These are phyloP conservation scores for Sinocyclocheilus anophthalmus DNA, from an alignment of 2,113 vertebrate species.

Conservation along the genomic window DNA sequence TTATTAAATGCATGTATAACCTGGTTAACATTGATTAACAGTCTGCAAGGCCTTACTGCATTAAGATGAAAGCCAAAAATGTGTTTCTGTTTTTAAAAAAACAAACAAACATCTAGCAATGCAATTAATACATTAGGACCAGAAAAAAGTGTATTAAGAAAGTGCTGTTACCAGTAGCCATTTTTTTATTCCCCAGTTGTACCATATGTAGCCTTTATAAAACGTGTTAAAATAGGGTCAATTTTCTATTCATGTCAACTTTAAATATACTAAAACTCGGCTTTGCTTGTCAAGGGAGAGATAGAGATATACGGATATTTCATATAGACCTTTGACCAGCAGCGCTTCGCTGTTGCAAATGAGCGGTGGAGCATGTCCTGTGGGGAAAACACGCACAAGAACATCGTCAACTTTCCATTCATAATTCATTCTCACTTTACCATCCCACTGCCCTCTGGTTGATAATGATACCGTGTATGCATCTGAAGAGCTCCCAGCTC, in stretches of 20 bases:
- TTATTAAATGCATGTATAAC: not conserved
- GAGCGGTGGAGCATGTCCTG: constrained; percentile 42
- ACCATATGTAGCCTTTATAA: not conserved
- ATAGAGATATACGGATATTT: constrained; percentile 56
- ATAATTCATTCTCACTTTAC: constrained; percentile 76
- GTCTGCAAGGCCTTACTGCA: not conserved
- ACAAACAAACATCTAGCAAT: not conserved
- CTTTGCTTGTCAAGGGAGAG: not conserved
- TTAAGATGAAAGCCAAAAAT: not conserved
- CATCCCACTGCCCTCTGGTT: constrained; percentile 72
- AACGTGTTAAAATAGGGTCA: not conserved
- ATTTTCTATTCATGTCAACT: not conserved
- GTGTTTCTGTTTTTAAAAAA: too few relatives aligned
- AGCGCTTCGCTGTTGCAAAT: constrained; percentile 40
- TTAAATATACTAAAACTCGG: not conserved
- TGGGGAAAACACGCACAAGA: constrained; percentile 23
- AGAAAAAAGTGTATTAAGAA: not conserved
- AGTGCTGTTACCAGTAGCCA: not conserved
- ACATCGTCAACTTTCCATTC: constrained; percentile 71
- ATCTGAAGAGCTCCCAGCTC: constrained; percentile 74
- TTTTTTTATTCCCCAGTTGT: not conserved
- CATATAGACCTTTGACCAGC: constrained; percentile 56
- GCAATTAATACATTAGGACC: not conserved
- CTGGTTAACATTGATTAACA: not conserved
- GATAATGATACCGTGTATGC: constrained; percentile 72